A percentile compares a stretch with the other conserved stretches of the same genome.
These are phyloP conservation scores for Helicoverpa assulta DNA, from an alignment of 2,888 invertebrate genomes.

Conservation along the genomic window DNA sequence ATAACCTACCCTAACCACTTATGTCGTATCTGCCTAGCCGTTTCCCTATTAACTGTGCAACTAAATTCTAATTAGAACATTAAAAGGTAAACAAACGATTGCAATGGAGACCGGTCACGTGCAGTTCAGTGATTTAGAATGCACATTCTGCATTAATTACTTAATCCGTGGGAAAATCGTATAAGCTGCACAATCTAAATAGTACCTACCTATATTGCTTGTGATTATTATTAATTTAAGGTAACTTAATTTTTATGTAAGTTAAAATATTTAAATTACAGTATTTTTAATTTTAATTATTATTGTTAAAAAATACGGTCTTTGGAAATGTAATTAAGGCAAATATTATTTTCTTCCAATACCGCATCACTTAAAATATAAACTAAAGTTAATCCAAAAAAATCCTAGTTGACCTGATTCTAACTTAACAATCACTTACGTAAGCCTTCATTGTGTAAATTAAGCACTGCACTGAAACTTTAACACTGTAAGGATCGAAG, in stretches of 20 bases:
- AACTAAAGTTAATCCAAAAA: not conserved
- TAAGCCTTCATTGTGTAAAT: constrained; percentile 78
- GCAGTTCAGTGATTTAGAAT: constrained; percentile 8
- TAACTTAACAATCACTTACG: constrained; percentile 75
- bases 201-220: not conserved
- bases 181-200: not conserved
- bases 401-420: constrained; percentile 17
- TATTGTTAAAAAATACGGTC: not conserved
- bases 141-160: constrained; percentile 25
- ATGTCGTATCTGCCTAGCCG: too few species aligned
- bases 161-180: constrained; percentile 37
- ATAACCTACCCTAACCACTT: too few species aligned
- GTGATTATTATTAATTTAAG: not conserved
- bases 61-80: not conserved
- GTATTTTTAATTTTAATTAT: not conserved
- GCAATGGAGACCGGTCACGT: not conserved
- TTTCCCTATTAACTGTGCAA: not conserved
- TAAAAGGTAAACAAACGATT: not conserved
- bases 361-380: not conserved
- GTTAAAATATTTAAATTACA: too few species aligned
- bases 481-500: constrained; percentile 59
- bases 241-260: not conserved
- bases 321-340: not conserved
- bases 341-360: not conserved
- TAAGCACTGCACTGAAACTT: constrained; percentile 71